Evolutionary conservation across 2,888 invertebrate species (phyloP).

Genomic region (Volucella bombylans): DNA sequence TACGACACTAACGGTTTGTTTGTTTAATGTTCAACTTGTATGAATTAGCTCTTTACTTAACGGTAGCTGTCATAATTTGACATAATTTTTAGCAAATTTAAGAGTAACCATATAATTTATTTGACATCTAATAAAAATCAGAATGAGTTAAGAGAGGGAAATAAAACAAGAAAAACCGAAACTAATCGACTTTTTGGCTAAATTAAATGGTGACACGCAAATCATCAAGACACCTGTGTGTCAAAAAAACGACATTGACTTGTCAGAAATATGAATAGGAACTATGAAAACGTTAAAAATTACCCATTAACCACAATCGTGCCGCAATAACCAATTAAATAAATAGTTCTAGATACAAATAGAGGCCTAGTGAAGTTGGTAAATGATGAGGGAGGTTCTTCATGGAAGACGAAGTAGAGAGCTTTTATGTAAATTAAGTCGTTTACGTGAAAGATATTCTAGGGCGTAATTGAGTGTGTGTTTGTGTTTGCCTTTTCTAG

Average conservation of each 20-base stretch:
- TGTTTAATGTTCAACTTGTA: constrained; percentile 21
- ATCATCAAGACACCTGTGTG: constrained; percentile 34
- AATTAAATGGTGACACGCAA: constrained; percentile 60
- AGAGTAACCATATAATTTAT: constrained; percentile 25
- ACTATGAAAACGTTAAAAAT: constrained; percentile 56
- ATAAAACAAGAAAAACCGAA: not conserved
- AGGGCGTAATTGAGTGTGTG: constrained; percentile 52
- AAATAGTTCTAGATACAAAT: constrained; percentile 45
- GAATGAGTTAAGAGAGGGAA: not conserved
- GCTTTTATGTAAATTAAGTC: constrained; percentile 71
- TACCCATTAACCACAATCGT: constrained; percentile 58
- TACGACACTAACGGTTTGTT: constrained; percentile 29
- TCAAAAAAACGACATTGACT: constrained; percentile 50
- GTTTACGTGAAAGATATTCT: constrained; percentile 28
- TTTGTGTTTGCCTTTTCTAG: constrained; percentile 19
- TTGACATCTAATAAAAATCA: constrained; percentile 43
- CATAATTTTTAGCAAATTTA: constrained; percentile 21
- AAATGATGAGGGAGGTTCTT: not conserved
- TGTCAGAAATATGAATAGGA: constrained; percentile 55
- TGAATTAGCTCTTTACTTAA: constrained; percentile 1
- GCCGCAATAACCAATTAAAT: constrained; percentile 69
- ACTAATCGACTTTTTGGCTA: constrained; percentile 28
- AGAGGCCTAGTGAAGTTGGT: not conserved
- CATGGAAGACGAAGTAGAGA: not conserved
- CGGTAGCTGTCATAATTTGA: constrained; percentile 19